These are phyloP conservation scores for Clavelina lepadiformis DNA, from an alignment of 23 tunicate genomes.

Conservation along the genomic window DNA sequence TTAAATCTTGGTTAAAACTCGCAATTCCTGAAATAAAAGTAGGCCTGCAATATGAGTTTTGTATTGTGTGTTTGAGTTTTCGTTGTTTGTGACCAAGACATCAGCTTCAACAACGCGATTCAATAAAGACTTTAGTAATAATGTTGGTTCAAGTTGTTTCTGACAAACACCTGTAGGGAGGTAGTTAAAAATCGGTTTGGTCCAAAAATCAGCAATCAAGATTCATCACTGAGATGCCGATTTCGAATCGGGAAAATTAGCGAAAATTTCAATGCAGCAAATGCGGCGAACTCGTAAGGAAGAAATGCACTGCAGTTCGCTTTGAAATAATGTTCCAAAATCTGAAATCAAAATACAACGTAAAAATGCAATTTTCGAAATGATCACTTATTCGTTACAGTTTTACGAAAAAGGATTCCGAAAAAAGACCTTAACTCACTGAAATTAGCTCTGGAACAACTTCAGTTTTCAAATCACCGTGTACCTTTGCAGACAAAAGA, in stretches of 20 bases:
- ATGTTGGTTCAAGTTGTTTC: too few relatives aligned
- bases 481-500: conserved; percentile 60
- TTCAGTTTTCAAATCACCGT: conserved; percentile 53
- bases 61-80: too few relatives aligned
- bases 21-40: too few relatives aligned
- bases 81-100: too few relatives aligned
- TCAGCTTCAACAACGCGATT: too few relatives aligned
- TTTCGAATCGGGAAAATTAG: conserved; percentile 7
- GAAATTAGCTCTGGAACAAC: conserved; percentile 38
- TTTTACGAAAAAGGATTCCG: background rate
- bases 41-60: too few relatives aligned
- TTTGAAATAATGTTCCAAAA: conserved; percentile 61
- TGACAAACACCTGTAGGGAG: too few relatives aligned
- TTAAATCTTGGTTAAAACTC: too few relatives aligned
- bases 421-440: conserved; percentile 24
- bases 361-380: background rate
- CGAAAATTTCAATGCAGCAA: conserved; percentile 68
- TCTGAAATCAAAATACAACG: conserved; percentile 5
- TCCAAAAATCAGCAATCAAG: too few relatives aligned
- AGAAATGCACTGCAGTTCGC: conserved; percentile 28
- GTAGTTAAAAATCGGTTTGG: too few relatives aligned
- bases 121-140: too few relatives aligned
- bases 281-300: conserved; percentile 50
- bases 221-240: conserved; percentile 23
- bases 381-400: background rate